Evolutionary conservation across 2,797 vertebrate genomes (phyloP), one percentile per base, ranked within the genome.

Genomic region (Ambastaia sidthimunki): DNA sequence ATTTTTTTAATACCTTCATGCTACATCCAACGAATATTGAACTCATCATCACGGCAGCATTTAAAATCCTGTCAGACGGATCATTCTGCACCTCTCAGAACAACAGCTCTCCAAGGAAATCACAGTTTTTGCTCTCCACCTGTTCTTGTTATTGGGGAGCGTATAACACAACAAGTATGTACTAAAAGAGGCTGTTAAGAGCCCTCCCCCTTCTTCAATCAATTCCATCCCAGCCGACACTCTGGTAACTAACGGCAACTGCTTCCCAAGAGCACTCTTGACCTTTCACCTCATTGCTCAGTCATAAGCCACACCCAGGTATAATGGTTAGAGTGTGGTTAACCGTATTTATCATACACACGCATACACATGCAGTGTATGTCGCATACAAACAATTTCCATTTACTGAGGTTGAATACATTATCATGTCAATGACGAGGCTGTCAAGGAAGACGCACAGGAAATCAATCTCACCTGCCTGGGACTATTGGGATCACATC

Each of bases 181-280:
- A 65, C 62, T 65, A 11, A 65, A 65, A 37, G 62, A 41, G 62
- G 34, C 10, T 0, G 16, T 54, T 74, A 19, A 47, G 11, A 48
- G 3, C 63, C 81, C 69, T 71, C 77, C 69, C 67, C 71, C 71
- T 23, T 79, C 84, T 86, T 84, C 75, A 18, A 85, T 69, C 90
- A 83, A 6, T 59, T 75, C 84, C 83, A 76, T 85, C 86, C 87
- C 84, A 86, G 13, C 28, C 67, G 84, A 84, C 68, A 81, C 75
- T 80, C 82, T 78, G 78, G 91, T 92, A 89, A 92, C 91, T 91
- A 91, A 76, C 86, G 90, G 91, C 89, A 91, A 92, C 91, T 83
- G 86, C 87, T 85, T 91, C 92, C 90, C 87, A 65, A 80, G 78
- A 84, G 88, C 83, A 89, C 67, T 25, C 74, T 78, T 89, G 83